Evolutionary conservation across 2,888 invertebrate genomes (phyloP).

Genomic region (Boloria euphrosyne): DNA sequence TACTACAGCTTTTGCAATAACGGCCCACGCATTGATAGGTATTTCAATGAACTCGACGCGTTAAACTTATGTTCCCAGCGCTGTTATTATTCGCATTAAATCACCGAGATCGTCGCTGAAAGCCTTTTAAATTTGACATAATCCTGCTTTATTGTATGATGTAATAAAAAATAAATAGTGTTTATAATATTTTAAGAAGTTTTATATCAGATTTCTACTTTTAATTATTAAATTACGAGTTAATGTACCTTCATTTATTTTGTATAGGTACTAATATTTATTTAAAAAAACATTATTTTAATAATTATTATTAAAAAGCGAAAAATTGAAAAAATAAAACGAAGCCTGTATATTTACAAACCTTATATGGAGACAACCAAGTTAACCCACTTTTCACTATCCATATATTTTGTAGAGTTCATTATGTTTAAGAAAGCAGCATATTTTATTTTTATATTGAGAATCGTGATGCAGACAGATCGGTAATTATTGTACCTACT

Average conservation of each 20-base stretch:
- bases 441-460: not conserved
- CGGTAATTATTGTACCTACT: conserved; percentile 26
- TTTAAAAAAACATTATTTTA: no score
- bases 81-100: conserved; percentile 67
- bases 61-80: conserved; percentile 43
- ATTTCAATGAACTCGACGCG: conserved; percentile 29
- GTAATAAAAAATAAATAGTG: no score
- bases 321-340: no score
- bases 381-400: conserved; percentile 11
- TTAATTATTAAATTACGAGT: no score
- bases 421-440: conserved; percentile 5
- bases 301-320: no score
- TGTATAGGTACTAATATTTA: no score
- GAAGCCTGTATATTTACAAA: not conserved
- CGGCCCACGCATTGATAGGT: conserved; percentile 34
- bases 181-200: no score
- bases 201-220: no score
- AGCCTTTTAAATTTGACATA: conserved; percentile 15
- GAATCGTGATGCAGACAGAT: conserved; percentile 16
- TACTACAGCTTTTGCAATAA: conserved; percentile 15
- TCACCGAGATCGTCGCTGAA: conserved; percentile 50
- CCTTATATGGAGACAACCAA: conserved; percentile 2
- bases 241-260: no score
- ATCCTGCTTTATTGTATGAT: not conserved
- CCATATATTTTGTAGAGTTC: not conserved